Evolutionary conservation across 2,888 invertebrate species (phyloP).

Genomic region (Erebia epiphron): DNA sequence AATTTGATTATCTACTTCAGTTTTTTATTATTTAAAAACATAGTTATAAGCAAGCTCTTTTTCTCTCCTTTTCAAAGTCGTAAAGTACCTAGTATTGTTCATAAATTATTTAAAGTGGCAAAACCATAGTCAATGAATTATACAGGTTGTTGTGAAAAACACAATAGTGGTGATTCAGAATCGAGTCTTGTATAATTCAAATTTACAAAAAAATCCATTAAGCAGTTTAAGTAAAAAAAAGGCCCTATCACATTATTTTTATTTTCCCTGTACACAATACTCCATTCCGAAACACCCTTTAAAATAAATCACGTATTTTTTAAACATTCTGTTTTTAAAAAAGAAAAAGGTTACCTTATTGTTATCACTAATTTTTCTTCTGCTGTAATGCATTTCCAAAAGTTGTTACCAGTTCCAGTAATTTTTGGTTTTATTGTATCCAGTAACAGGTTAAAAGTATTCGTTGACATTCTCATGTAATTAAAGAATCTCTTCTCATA

Average conservation of each 20-base stretch:
- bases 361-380: too few relatives aligned
- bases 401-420: conserved; percentile 37
- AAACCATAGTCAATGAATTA: conserved; percentile 7
- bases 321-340: too few relatives aligned
- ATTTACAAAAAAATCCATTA: too few relatives aligned
- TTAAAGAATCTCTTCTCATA: conserved; percentile 33
- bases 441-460: conserved; percentile 37
- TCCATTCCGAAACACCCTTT: too few relatives aligned
- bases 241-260: conserved; percentile 36
- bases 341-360: too few relatives aligned
- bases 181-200: too few relatives aligned
- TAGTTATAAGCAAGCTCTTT: too few relatives aligned
- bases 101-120: conserved; percentile 7
- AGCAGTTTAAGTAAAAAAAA: not conserved
- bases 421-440: conserved; percentile 36
- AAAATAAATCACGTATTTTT: too few relatives aligned
- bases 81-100: not conserved
- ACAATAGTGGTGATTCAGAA: too few relatives aligned
- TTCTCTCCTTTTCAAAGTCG: too few relatives aligned
- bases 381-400: conserved; percentile 36
- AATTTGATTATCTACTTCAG: too few relatives aligned
- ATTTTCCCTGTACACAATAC: conserved; percentile 27
- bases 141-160: conserved; percentile 25
- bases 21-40: too few relatives aligned
- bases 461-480: conserved; percentile 39